phyloP scores from a whole-genome alignment of 2,888 invertebrate species.

The Antheraea assamensis region DNA sequence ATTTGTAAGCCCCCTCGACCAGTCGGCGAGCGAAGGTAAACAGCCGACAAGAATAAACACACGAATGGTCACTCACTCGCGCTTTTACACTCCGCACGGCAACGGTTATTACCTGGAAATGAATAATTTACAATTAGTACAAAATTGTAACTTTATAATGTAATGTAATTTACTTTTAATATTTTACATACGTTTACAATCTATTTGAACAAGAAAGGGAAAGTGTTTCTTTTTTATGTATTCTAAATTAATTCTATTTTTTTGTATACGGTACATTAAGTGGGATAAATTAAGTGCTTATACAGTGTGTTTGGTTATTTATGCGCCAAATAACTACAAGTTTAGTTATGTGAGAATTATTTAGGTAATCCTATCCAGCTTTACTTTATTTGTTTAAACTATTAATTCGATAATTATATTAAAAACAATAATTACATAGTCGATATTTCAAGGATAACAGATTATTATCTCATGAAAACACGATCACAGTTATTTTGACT shows the following conservation, averaged over 20 bases:
- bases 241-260: not conserved
- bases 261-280: too few species aligned
- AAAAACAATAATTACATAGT: too few species aligned
- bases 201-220: not conserved
- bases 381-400: too few species aligned
- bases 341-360: too few species aligned
- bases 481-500: too few species aligned
- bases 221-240: not conserved
- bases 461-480: too few species aligned
- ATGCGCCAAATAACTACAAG: too few species aligned
- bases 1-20: conserved; percentile 12
- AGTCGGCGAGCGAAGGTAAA: conserved; percentile 35
- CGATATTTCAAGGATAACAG: too few species aligned
- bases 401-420: too few species aligned
- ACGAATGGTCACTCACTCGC: conserved; percentile 32
- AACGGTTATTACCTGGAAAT: conserved; percentile 45
- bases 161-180: conserved; percentile 1
- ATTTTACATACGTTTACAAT: not conserved
- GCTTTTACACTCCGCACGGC: conserved; percentile 18
- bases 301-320: too few species aligned
- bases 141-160: conserved; percentile 6
- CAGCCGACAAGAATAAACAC: conserved; percentile 38
- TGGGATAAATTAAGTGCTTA: too few species aligned
- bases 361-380: too few species aligned
- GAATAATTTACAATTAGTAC: conserved; percentile 33